Evolutionary conservation across 2,888 invertebrate species (phyloP).

Genomic region (Andricus curvator): DNA sequence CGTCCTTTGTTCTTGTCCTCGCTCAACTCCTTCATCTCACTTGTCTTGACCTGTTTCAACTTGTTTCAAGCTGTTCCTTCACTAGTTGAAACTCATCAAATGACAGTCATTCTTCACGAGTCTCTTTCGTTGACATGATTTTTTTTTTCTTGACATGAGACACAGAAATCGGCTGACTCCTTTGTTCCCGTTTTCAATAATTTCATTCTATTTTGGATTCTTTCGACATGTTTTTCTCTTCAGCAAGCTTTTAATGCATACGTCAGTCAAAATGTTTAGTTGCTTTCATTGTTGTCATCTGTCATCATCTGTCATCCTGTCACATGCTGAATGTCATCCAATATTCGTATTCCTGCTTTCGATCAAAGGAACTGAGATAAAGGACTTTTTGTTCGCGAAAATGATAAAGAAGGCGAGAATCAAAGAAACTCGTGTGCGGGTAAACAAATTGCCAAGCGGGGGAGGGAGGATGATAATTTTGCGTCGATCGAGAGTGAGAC

Average conservation of each 20-base stretch:
- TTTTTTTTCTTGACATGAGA: not conserved
- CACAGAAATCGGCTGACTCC: not conserved
- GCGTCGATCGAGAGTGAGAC: slow-evolving; percentile 48
- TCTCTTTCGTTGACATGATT: not conserved
- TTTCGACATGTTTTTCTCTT: not conserved
- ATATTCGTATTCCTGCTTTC: not conserved
- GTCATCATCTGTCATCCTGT: not conserved
- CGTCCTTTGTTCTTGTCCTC: slow-evolving; percentile 57
- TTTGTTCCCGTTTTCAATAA: not conserved
- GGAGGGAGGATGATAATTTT: slow-evolving; percentile 43
- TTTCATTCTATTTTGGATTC: slow-evolving; percentile 23
- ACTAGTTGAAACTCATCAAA: not conserved
- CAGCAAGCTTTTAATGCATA: not conserved
- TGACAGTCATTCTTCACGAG: not conserved
- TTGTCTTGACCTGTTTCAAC: slow-evolving; percentile 34
- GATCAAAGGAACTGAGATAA: not conserved
- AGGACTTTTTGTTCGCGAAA: not conserved
- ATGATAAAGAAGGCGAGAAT: slow-evolving; percentile 11
- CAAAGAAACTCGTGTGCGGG: slow-evolving; percentile 46
- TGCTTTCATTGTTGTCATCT: slow-evolving; percentile 5
- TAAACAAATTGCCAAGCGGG: slow-evolving; percentile 50
- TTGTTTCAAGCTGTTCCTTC: slow-evolving; percentile 31
- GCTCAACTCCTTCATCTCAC: slow-evolving; percentile 43
- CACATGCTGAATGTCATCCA: slow-evolving; percentile 3
- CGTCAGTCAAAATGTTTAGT: not conserved